These are phyloP conservation scores for cat (Felis catus) DNA, from an alignment of 2,113 vertebrate genomes.

Conservation along the genomic window F.catus_Fca126_mat1.0 CM031421.1:64077001-64077500, in stretches of 20 bases:
- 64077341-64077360: too few relatives aligned
- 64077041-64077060: background rate
- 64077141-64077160: background rate
- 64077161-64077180: background rate
- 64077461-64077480: too few relatives aligned
- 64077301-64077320: background rate
- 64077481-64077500: background rate
- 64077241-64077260: background rate
- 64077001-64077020: background rate
- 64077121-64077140: background rate
- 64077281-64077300: background rate
- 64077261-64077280: background rate
- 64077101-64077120: background rate
- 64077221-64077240: background rate
- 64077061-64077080: background rate
- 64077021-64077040: background rate
- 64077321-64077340: background rate
- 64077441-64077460: too few relatives aligned
- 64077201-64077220: background rate
- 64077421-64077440: too few relatives aligned
- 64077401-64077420: rapidly evolving
- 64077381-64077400: too few relatives aligned
- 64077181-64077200: background rate
- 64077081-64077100: background rate
- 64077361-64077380: too few relatives aligned